phyloP scores from a whole-genome alignment of 2,797 vertebrate genomes.

The Yasuhikotakia modesta region DNA sequence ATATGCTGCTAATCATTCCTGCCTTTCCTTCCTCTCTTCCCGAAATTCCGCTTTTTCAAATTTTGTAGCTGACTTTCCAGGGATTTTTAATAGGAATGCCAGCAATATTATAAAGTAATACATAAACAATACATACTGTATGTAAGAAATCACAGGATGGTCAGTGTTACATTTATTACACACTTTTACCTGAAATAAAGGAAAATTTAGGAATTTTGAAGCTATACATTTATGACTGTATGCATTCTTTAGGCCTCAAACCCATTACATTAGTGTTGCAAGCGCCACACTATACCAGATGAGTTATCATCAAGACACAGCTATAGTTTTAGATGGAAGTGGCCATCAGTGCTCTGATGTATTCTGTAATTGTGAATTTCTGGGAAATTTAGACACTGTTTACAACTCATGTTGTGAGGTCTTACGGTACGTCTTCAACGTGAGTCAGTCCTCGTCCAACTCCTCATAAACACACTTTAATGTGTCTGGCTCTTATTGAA shows the following conservation, averaged over 20 bases:
- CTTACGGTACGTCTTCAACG: too few species aligned
- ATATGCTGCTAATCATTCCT: conserved; percentile 51
- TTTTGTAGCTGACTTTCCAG: conserved; percentile 12
- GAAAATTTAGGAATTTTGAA: too few species aligned
- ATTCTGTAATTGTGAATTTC: neutral
- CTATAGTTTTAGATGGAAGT: neutral
- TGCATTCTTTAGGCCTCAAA: neutral
- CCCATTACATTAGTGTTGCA: neutral
- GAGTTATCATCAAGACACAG: neutral
- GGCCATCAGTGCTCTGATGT: too few species aligned
- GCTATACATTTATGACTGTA: neutral
- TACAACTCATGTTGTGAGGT: neutral
- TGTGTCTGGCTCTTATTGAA: conserved; percentile 51
- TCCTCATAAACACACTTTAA: conserved; percentile 49
- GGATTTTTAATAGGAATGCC: conserved; percentile 5
- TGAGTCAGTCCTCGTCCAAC: too few species aligned
- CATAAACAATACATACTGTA: conserved; percentile 3
- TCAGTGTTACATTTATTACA: neutral
- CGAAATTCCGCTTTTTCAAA: conserved; percentile 35
- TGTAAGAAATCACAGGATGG: too few species aligned
- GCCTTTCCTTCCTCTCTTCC: conserved; percentile 56
- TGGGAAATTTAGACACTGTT: neutral
- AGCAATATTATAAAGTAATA: neutral
- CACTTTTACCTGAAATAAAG: too few species aligned
- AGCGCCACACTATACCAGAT: neutral